phyloP scores from a whole-genome alignment of 2,797 vertebrate genomes.

The Smutsia temminckii region DNA sequence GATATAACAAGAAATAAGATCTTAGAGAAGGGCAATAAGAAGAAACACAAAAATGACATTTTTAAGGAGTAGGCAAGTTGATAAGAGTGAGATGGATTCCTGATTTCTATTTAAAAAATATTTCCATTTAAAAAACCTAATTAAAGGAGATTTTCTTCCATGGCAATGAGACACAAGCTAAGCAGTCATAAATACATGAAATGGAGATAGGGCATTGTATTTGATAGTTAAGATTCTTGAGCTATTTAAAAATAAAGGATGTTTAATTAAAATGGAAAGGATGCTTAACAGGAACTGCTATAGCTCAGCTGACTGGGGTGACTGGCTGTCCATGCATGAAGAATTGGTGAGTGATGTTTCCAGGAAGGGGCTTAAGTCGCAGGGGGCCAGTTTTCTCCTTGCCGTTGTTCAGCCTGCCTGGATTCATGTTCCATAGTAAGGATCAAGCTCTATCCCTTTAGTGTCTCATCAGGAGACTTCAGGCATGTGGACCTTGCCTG shows the following conservation, averaged over 20 bases:
- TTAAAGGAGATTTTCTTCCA: conserved; percentile 29
- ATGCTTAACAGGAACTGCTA: not conserved
- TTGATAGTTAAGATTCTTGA: not conserved
- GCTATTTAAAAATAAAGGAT: not conserved
- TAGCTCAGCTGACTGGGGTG: not conserved
- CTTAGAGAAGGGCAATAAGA: not conserved
- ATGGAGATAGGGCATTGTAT: not conserved
- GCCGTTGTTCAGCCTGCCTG: not conserved
- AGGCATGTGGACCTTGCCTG: not conserved
- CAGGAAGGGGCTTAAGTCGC: not conserved
- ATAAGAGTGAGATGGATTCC: not conserved
- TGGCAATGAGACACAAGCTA: not conserved
- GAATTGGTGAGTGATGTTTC: not conserved
- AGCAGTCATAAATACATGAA: not conserved
- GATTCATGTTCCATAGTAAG: conserved; percentile 6
- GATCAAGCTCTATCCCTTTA: not conserved
- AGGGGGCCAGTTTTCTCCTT: not conserved
- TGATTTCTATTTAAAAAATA: conserved; percentile 17
- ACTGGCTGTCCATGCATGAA: not conserved
- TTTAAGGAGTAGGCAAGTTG: not conserved
- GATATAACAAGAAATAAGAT: not conserved
- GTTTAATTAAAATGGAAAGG: not conserved
- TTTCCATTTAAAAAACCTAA: not conserved
- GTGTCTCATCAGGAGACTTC: not conserved
- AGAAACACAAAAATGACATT: conserved; percentile 2